Base-by-base conservation (phyloP, 2,797 vertebrate species). In the Sebastes wilsoni region DNA sequence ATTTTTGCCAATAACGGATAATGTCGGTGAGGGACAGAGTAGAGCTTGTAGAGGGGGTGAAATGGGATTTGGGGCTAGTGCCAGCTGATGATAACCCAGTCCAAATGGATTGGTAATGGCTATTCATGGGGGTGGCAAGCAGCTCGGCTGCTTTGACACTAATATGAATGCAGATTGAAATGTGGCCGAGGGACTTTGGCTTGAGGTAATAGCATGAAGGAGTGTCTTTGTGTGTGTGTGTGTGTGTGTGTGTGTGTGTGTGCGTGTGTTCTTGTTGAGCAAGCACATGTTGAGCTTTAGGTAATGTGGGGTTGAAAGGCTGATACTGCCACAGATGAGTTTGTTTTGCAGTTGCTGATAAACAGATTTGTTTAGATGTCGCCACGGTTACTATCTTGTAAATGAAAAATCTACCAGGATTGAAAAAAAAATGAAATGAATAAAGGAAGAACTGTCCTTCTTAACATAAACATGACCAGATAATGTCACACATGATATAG, bases 41-140 rank as follows among this genome's bases (percentile, higher is more conserved):
- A 93, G 94, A 95, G 96, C 96, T 95, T 95, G 94, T 94, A 91
- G 87, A 83, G 92, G 94, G 95, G 83, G 94, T 95, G 96, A 96
- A 97, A 96, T 95, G 95, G 96, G 97, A 97, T 97, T 96, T 94
- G 89, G 96, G 96, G 93, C 76, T 94, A 91, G 93, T 93, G 92
- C 93, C 95, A 96, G 95, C 95, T 95, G 89, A 92, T 96, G 96
- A 96, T 94, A 95, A 96, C 94, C 94, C 93, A 83, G 92, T 92
- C 95, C 94, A 94, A 96, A 96, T 96, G 89, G 95, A 91, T 97
- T 95, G 95, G 93, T 96, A 96, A 96, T 96, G 95, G 95, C 95
- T 94, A 95, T 94, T 95, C 89, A 85, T 94, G 83, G 91, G 91
- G 92, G 89, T 80, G 80, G 92, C 73, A 83, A 89, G 89, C 78